Evolutionary conservation across 2,113 vertebrate species (phyloP).

Genomic region (Megalops atlanticus): DNA sequence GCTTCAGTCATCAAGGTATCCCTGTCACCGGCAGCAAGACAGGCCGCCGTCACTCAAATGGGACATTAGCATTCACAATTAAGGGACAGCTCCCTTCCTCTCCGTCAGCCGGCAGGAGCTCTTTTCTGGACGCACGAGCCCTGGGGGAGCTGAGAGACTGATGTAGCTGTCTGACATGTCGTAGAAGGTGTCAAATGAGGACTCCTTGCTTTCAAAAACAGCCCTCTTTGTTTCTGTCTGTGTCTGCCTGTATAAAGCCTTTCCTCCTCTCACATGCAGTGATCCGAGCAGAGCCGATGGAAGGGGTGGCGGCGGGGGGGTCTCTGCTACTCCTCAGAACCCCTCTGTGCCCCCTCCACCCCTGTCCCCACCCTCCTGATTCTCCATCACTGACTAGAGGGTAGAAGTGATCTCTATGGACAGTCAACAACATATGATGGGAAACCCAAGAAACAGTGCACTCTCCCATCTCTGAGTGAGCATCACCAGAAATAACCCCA

Average conservation of each 20-base stretch:
- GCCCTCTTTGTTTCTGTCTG: no score
- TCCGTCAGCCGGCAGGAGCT: neutral
- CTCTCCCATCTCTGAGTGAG: no score
- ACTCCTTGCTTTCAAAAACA: neutral
- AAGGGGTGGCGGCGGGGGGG: no score
- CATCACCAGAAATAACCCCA: no score
- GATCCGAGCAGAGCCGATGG: neutral
- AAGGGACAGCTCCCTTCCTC: neutral
- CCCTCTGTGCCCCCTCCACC: no score
- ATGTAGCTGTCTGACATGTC: neutral
- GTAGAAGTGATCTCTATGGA: no score
- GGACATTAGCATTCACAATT: neutral
- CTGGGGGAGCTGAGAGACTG: neutral
- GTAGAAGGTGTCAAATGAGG: neutral
- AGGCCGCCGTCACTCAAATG: neutral
- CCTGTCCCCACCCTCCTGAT: neutral
- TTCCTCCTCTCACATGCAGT: neutral
- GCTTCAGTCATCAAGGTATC: neutral
- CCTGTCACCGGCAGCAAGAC: neutral
- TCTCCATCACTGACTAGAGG: neutral
- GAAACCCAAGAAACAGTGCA: no score
- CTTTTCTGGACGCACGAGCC: neutral
- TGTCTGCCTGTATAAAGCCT: no score
- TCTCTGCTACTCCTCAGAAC: neutral
- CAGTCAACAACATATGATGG: no score